Conservation (phyloP, 2,113 vertebrate genomes). For the Pardalotus punctatus region DNA sequence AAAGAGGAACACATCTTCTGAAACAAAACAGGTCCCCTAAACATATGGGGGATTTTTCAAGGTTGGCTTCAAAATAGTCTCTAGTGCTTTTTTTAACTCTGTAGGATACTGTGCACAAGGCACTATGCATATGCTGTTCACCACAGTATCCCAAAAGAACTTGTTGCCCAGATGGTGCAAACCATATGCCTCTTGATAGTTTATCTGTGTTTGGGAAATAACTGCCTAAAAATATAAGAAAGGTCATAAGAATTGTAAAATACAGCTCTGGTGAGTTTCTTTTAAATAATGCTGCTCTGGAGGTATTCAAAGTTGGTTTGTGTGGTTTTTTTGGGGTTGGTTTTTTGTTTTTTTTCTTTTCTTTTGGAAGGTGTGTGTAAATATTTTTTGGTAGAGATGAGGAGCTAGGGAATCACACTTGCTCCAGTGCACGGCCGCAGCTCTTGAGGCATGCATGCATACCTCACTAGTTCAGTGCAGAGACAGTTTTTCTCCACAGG, state of each 20-base stretch:
- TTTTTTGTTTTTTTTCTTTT: not conserved
- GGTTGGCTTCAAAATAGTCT: conserved; percentile 57
- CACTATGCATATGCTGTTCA: conserved; percentile 54
- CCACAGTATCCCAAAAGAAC: conserved; percentile 48
- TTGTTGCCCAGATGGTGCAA: conserved; percentile 63
- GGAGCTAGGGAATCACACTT: not conserved
- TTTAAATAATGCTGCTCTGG: not conserved
- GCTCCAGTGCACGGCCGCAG: not conserved
- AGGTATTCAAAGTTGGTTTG: not conserved
- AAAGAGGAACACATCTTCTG: conserved; percentile 40
- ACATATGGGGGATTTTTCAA: conserved; percentile 68
- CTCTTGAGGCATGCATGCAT: not conserved
- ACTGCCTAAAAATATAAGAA: conserved; percentile 24
- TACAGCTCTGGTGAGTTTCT: not conserved
- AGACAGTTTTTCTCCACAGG: not conserved
- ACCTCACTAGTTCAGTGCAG: not conserved
- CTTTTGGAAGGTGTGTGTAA: not conserved
- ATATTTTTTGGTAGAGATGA: not conserved
- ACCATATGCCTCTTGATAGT: conserved; percentile 57
- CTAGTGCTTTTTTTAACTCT: conserved; percentile 51
- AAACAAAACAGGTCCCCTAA: conserved; percentile 54
- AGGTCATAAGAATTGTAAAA: conserved; percentile 4
- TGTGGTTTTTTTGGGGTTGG: accelerated
- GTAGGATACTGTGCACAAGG: conserved; percentile 32
- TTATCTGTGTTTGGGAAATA: conserved; percentile 54